Base-by-base conservation (phyloP, 1,140 invertebrate species). In the Pogonomyrmex barbatus region DNA sequence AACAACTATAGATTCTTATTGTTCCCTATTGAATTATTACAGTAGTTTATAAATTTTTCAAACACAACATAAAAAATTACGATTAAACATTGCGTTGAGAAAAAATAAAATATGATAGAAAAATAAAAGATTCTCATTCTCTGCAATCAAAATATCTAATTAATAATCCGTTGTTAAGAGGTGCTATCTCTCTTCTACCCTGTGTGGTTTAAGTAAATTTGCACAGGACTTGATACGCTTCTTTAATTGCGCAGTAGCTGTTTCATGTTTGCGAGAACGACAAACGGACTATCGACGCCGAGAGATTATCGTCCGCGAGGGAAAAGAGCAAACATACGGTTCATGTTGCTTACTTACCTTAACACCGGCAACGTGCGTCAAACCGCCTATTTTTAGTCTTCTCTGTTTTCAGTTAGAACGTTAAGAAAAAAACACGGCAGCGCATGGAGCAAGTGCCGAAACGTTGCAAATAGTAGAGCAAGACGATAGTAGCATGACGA, bases 341-440 rank as follows among this genome's bases (percentile, higher is more conserved):
- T 39, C 42, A 73, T 83, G 62, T 54, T 79, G 68, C 79, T 83
- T 83, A 83, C 79, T 83, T 83, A 83, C 79, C 79, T 83, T 83
- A 83, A 73, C 79, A 73, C 12, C 30, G 78, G 79, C 68, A 83
- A 60, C 56, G 79, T 83, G 79, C 79, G 79, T 83, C 79, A 73
- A 73, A 73, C 79, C 30, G 54, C 4, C 68, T 83, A 83, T 83
- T 83, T 83, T 83, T 83, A 83, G 79, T 47, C 30, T 52, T 83
- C 54, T 73, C 68, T 75, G 79, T 83, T 83, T 83, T 83, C 79
- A 83, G n/a, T 73, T 73, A 73, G 68, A 75, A 73, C 79, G 54
- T 83, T 83, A 83, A 83, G 54, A 83, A 83, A 83, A 24, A 75
- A 58, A 60, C 30, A 83, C 68, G 30, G 54, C n/a, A 75, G 42